Percentiles rank a stretch among this genome's conserved stretches.
Conservation (phyloP, 2,797 vertebrate species). For the Anas bernieri region DNA sequence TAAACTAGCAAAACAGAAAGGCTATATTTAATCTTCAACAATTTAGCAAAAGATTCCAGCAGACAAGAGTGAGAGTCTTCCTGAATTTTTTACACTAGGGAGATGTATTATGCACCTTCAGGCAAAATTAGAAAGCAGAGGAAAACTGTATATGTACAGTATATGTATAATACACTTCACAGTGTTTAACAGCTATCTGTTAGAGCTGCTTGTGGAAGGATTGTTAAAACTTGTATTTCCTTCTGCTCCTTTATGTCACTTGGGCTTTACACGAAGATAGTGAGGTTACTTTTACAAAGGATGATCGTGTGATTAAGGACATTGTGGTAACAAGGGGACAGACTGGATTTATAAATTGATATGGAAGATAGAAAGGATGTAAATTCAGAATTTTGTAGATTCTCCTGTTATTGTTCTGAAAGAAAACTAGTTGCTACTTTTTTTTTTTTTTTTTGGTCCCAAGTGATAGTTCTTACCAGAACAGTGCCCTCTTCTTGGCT, state of each 20-base stretch:
- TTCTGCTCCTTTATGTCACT: neutral
- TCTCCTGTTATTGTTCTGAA: neutral
- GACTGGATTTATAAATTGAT: neutral
- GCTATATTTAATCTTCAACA: neutral
- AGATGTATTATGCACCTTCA: neutral
- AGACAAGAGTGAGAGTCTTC: neutral
- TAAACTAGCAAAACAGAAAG: neutral
- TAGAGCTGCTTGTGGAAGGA: neutral
- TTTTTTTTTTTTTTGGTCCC: neutral
- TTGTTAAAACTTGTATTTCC: neutral
- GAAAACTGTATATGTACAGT: neutral
- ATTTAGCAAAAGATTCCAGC: neutral
- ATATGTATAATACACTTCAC: neutral
- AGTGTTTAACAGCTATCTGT: neutral
- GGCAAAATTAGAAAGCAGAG: neutral
- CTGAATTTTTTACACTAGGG: neutral
- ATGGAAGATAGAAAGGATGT: neutral
- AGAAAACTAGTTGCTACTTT: neutral
- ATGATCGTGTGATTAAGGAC: neutral
- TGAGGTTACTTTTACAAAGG: neutral
- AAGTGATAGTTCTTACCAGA: slow-evolving; percentile 30
- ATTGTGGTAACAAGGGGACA: neutral
- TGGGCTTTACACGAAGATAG: neutral
- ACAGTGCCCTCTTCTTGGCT: slow-evolving; percentile 8
- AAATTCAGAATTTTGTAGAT: neutral